A percentile compares a stretch with the other conserved stretches of the same genome.
Conservation (phyloP, 2,888 invertebrate species). For the Volucella zonaria region DNA sequence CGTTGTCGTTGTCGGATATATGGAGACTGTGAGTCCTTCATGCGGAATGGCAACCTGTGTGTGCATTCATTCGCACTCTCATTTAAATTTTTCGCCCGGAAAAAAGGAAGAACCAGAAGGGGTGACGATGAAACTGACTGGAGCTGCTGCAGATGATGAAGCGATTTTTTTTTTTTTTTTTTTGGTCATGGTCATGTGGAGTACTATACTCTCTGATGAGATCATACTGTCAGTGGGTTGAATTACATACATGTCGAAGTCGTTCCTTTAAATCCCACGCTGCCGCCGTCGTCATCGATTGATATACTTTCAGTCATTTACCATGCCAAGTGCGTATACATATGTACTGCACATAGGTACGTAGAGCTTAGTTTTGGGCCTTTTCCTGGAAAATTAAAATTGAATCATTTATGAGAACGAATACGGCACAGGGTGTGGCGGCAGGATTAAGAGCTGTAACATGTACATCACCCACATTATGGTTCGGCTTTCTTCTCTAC, state of each 20-base stretch:
- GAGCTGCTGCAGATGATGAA: constrained; percentile 21
- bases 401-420: constrained; percentile 74
- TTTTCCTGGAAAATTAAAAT: constrained; percentile 73
- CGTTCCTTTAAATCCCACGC: constrained; percentile 3
- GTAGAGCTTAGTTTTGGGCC: constrained; percentile 61
- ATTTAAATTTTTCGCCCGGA: constrained; percentile 39
- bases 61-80: constrained; percentile 42
- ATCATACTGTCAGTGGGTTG: constrained; percentile 47
- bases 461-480: constrained; percentile 10
- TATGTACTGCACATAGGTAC: not conserved
- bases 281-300: not conserved
- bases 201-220: constrained; percentile 28
- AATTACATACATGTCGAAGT: constrained; percentile 40
- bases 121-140: not conserved
- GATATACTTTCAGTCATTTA: constrained; percentile 14
- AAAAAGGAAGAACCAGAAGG: constrained; percentile 26
- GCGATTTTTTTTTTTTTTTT: constrained; percentile 13
- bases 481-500: not conserved
- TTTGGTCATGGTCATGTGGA: constrained; percentile 53
- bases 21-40: constrained; percentile 34
- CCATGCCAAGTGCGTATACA: constrained; percentile 52
- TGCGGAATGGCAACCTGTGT: constrained; percentile 61
- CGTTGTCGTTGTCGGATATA: not conserved
- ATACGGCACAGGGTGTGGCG: constrained; percentile 53
- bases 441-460: constrained; percentile 45